A percentile compares a stretch with the other conserved stretches of the same genome.
Conservation (phyloP, 2,888 invertebrate genomes). For the Spialia ferax region DNA sequence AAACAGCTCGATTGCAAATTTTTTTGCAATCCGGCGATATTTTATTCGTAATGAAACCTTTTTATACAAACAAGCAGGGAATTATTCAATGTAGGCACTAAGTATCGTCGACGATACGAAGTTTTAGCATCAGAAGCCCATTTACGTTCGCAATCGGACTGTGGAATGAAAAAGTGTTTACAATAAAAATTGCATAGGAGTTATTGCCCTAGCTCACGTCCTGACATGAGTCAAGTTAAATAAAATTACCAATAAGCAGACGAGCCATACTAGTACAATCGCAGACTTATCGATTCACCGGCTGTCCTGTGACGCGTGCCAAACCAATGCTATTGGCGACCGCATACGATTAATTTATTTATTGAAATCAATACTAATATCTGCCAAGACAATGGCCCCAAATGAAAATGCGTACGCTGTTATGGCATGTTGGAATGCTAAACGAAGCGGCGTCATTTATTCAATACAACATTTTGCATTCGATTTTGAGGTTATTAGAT, state of each 20-base stretch:
- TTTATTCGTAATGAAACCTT: constrained; percentile 37
- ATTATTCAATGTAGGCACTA: constrained; percentile 37
- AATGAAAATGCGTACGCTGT: constrained; percentile 83
- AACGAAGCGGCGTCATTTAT: constrained; percentile 82
- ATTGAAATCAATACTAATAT: constrained; percentile 87
- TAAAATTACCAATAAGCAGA: constrained; percentile 70
- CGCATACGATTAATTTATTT: constrained; percentile 85
- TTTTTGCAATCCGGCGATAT: constrained; percentile 25
- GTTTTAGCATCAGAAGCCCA: constrained; percentile 19
- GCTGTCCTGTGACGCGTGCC: constrained; percentile 80
- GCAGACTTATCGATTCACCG: constrained; percentile 77
- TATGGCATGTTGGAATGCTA: constrained; percentile 85
- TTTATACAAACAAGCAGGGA: constrained; percentile 38
- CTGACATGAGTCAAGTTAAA: constrained; percentile 78
- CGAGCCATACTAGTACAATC: constrained; percentile 68
- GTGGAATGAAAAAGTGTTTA: constrained; percentile 55
- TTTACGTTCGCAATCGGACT: constrained; percentile 15
- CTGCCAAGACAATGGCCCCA: constrained; percentile 83
- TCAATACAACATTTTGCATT: constrained; percentile 85
- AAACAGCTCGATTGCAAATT: constrained; percentile 24
- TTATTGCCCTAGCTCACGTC: constrained; percentile 79
- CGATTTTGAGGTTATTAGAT: constrained; percentile 86
- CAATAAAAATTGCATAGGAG: constrained; percentile 76
- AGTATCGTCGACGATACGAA: constrained; percentile 22
- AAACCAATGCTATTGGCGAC: constrained; percentile 80